Conservation (phyloP, 1,140 invertebrate genomes). For the Drosophila micromelanica region DNA sequence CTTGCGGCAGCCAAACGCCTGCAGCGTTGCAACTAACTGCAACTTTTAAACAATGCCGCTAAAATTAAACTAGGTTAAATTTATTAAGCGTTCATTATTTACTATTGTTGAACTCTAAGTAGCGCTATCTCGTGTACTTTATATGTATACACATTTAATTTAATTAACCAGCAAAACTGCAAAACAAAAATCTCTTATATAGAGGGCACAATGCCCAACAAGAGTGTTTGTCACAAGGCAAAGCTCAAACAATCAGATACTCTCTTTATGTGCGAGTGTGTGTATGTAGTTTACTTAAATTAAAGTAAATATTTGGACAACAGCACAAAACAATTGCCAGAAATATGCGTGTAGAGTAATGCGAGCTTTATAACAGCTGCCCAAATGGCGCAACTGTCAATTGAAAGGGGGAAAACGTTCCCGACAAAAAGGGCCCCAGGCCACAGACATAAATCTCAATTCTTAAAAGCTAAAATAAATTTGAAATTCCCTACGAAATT, state of each 20-base stretch:
- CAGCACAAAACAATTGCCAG: slow-evolving; percentile 19
- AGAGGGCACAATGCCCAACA: slow-evolving; percentile 2
- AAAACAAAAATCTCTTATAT: slow-evolving; percentile 22
- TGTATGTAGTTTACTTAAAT: slow-evolving; percentile 23
- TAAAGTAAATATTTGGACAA: slow-evolving; percentile 69
- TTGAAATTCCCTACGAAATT: neutral
- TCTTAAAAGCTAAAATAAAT: slow-evolving; percentile 35
- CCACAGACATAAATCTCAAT: slow-evolving; percentile 65
- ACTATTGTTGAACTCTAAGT: slow-evolving; percentile 34
- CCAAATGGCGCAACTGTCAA: slow-evolving; percentile 37
- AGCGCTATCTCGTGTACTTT: slow-evolving; percentile 11
- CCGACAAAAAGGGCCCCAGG: slow-evolving; percentile 7
- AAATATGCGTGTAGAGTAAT: slow-evolving; percentile 37
- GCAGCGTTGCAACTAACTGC: neutral
- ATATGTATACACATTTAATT: slow-evolving; percentile 53
- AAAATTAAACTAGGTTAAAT: slow-evolving; percentile 71
- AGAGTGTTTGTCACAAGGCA: slow-evolving; percentile 1
- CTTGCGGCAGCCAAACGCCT: neutral
- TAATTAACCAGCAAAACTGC: slow-evolving; percentile 53
- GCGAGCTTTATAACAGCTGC: slow-evolving; percentile 2
- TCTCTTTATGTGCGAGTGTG: neutral
- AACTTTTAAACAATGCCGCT: slow-evolving; percentile 31
- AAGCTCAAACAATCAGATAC: neutral
- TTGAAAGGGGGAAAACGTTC: slow-evolving; percentile 18
- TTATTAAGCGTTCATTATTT: slow-evolving; percentile 61